A percentile compares a stretch with the other conserved stretches of the same genome.
Conservation (phyloP, 2,888 invertebrate genomes). For the Protonemura montana region DNA sequence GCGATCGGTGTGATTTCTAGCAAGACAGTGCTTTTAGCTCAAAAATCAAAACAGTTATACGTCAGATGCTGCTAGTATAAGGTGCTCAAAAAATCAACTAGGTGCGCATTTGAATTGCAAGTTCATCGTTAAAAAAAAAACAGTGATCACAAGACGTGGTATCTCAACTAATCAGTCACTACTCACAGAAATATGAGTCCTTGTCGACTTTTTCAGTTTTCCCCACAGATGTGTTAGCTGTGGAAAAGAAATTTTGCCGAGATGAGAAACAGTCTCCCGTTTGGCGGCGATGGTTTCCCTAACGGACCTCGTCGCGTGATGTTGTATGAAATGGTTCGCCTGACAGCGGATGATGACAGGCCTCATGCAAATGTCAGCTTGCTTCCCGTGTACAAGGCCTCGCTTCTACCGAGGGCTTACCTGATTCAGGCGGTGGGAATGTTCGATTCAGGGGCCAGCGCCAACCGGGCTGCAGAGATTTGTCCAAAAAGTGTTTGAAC, state of each 20-base stretch:
- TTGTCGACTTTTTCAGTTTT: conserved; percentile 64
- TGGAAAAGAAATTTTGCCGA: conserved; percentile 55
- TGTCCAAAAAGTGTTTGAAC: conserved; percentile 78
- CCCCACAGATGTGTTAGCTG: conserved; percentile 63
- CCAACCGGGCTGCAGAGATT: conserved; percentile 83
- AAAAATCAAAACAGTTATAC: neutral
- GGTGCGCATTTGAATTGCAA: neutral
- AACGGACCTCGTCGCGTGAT: neutral
- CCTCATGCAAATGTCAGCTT: neutral
- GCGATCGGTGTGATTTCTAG: neutral
- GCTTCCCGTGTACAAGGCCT: neutral
- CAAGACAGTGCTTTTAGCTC: neutral
- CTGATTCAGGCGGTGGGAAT: conserved; percentile 72
- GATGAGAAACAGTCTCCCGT: conserved; percentile 33
- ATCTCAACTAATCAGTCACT: conserved; percentile 49
- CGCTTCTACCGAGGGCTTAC: conserved; percentile 17
- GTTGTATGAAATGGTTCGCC: no score
- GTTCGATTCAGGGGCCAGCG: conserved; percentile 79
- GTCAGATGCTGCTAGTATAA: neutral
- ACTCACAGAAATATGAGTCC: conserved; percentile 69
- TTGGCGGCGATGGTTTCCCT: neutral
- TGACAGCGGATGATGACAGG: no score
- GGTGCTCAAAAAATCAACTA: conserved; percentile 9
- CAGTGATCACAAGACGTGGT: neutral
- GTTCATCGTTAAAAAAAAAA: conserved; percentile 16